Evolutionary conservation across 2,888 invertebrate species (phyloP).

Genomic region (Leucania comma): DNA sequence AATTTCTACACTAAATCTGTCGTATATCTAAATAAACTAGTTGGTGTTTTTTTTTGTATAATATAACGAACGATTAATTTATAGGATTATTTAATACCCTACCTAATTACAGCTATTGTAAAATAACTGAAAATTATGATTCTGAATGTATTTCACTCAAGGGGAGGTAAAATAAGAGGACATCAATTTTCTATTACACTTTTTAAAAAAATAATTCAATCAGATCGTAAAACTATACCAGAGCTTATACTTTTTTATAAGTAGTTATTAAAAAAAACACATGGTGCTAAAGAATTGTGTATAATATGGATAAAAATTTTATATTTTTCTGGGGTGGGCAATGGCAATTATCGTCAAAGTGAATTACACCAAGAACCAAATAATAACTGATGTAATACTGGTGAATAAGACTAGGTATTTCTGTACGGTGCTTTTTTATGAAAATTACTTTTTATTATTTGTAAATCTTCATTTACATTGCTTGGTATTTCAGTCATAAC

Average conservation of each 20-base stretch:
- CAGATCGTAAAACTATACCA: background rate
- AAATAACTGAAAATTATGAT: slow-evolving; percentile 36
- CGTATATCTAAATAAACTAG: slow-evolving; percentile 77
- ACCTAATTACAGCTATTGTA: slow-evolving; percentile 59
- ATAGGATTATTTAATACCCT: slow-evolving; percentile 71
- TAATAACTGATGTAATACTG: background rate
- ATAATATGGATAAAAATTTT: background rate
- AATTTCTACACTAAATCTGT: slow-evolving; percentile 69
- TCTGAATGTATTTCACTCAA: slow-evolving; percentile 26
- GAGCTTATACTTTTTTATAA: background rate
- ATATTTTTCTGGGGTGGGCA: background rate
- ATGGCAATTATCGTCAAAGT: background rate
- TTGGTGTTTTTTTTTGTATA: slow-evolving; percentile 86
- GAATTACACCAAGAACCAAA: slow-evolving; percentile 37
- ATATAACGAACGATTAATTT: slow-evolving; percentile 76
- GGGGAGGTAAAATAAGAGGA: background rate
- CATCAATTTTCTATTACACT: background rate
- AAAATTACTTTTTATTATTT: slow-evolving; percentile 28
- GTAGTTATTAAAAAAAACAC: background rate
- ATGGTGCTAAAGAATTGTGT: too few relatives aligned
- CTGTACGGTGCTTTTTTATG: slow-evolving; percentile 36
- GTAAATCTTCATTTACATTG: slow-evolving; percentile 15
- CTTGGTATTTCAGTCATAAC: slow-evolving; percentile 33
- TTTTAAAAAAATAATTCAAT: background rate
- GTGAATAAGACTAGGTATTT: slow-evolving; percentile 15